Base-by-base conservation (phyloP, 2,113 vertebrate species). In the Muntiacus reevesi region DNA sequence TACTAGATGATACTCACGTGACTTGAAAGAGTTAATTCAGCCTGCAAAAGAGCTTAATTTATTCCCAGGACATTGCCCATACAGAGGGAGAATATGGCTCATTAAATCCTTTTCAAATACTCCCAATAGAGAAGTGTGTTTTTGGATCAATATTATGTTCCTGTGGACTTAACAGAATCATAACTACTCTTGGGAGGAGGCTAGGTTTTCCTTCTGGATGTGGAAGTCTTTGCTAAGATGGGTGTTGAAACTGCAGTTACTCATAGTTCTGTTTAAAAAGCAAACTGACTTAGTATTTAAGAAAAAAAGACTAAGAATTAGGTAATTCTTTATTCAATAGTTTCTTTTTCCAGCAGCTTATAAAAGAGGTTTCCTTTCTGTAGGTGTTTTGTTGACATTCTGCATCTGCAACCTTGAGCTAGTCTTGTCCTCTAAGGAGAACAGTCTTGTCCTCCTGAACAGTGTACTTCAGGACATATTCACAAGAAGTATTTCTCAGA, bases 11-110 rank as follows among this genome's bases (percentile, higher is more conserved):
- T 83, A 94, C 50, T 88, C 40, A 62, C 67, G 15, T 96, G 90
- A 30, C 62, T 43, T 28, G 60, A 96, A 97, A 95, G 87, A 97
- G 90, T 97, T 96, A 97, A 97, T 87, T 93, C 60, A 59, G 21
- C 67, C 86, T 97, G 40, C 55, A 97, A 78, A 98, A 91, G 67
- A 92, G 47, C 60, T 88, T 97, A 94, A 97, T 94, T 96, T 92
- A 98, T 95, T 93, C 92, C 94, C 78, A 88, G 43, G 85, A 89
- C 86, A 81, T 40, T 33, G 16, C 30, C 79, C 13, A 8, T 87
- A 89, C 15, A 67, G 21, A 59, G 52, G 89, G 91, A 91, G 45
- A 93, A 92, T 91, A 82, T 57, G n/a, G 59, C 88, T 97, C 76
- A 76, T 97, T 97, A 98, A 95, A 91, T 92, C 76, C 79, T 15